Percentiles rank a stretch among this genome's conserved stretches.
Conservation (phyloP, 2,797 vertebrate genomes). For the Todus mexicanus region DNA sequence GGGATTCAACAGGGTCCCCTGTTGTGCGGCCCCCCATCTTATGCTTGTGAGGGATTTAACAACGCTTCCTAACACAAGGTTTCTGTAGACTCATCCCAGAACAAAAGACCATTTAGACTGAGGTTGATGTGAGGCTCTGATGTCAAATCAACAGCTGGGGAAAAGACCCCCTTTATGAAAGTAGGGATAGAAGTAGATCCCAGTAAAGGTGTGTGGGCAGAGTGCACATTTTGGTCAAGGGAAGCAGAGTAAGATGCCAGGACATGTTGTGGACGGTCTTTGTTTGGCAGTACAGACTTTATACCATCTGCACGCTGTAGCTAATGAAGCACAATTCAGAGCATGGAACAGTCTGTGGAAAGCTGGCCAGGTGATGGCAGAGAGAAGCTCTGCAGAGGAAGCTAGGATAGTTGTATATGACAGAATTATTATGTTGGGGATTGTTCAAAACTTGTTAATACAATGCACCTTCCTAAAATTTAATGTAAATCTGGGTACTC, state of each 20-base stretch:
- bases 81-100: neutral
- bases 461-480: neutral
- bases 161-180: neutral
- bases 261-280: neutral
- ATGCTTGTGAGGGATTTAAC: neutral
- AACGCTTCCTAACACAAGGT: neutral
- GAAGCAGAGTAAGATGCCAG: neutral
- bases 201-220: neutral
- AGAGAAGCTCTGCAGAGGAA: neutral
- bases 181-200: neutral
- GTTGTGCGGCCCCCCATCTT: neutral
- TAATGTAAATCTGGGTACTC: neutral
- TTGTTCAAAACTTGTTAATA: neutral
- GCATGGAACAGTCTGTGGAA: neutral
- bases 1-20: neutral
- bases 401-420: neutral
- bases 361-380: neutral
- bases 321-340: neutral
- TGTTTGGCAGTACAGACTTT: neutral
- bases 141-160: neutral
- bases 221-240: neutral
- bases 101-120: neutral
- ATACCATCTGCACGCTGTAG: neutral
- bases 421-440: neutral
- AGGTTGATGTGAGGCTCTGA: neutral